phyloP scores from a whole-genome alignment of 1,140 invertebrate genomes.

The Eurosta solidaginis region DNA sequence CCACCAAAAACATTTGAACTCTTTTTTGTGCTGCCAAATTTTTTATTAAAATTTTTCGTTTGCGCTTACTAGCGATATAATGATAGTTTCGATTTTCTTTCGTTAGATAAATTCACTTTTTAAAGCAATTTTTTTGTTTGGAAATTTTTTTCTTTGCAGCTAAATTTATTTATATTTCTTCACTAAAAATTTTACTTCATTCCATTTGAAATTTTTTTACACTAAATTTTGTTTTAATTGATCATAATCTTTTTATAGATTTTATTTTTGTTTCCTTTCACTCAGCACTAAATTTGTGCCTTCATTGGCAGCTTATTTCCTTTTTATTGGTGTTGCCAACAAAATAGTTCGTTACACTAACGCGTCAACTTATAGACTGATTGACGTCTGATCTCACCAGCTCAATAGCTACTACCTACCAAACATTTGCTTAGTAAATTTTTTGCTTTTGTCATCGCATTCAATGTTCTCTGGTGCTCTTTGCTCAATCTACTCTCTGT shows the following conservation, averaged over 20 bases:
- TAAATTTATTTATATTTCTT: too few relatives aligned
- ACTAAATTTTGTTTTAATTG: neutral
- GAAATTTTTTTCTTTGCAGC: neutral
- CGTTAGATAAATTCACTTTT: conserved; percentile 14
- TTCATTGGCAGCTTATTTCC: neutral
- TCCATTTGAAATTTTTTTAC: too few relatives aligned
- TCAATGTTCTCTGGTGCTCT: neutral
- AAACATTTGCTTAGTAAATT: neutral
- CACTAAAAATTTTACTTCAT: too few relatives aligned
- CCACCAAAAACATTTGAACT: neutral
- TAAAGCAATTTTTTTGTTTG: neutral
- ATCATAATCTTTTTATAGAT: neutral
- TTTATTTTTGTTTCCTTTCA: neutral
- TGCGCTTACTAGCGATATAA: neutral
- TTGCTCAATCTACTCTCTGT: neutral
- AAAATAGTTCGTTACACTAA: neutral
- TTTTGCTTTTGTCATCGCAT: neutral
- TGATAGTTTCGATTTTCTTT: neutral
- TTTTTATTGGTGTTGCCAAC: neutral
- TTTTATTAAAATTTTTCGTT: neutral
- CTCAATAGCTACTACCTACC: neutral
- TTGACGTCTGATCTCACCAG: neutral
- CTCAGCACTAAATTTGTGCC: neutral
- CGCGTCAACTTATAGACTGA: neutral
- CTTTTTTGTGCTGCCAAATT: neutral